Base-by-base conservation (phyloP, 2,113 vertebrate genomes). In the Solenodon paradoxus region DNA sequence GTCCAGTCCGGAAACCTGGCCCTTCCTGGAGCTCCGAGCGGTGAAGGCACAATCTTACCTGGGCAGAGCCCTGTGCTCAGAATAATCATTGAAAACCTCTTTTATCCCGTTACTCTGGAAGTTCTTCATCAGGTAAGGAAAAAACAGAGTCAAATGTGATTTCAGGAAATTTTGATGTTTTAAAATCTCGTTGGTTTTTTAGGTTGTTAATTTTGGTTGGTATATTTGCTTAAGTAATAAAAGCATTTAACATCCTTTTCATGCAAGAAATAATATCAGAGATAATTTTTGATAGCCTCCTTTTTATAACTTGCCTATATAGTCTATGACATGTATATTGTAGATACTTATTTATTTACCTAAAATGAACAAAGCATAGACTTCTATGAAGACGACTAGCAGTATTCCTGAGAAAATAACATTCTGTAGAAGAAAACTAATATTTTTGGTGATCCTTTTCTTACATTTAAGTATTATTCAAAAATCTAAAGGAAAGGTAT, bases 61-160 rank as follows among this genome's bases (percentile, higher is more conserved):
- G 84, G 95, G 74, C 98, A 98, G 68, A 95, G 98, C 96, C 97
- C 98, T 32, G 99, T 99, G 83, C 98, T 99, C 90, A 98, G 98
- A 97, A 97, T 99, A 92, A 85, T 99, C 83, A 96, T 99, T 95
- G 99, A 99, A 96, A 99, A 99, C 92, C 94, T 98, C 80, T 98
- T 98, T 95, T 99, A 98, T 80, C 98, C 98, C 86, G 95, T 99
- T 85, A 98, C 98, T 95, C 95, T 99, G 97, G 99, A 99, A 85
- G 42, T 98, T 30, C 98, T 99, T 20, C 96, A 99, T 97, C 98
- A 99, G 99, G 99, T 99, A 98, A 98, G 94, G n/a, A 98, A 30
- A 68, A 12, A 90, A 55, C 9, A 69, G 5, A 69, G 28, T 97
- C 42, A 47, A 38, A 1, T 88, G 9, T 91, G 75, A 77, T 42